Percentiles rank a stretch among this genome's conserved stretches.
Evolutionary conservation across 2,113 vertebrate species (phyloP).

Genomic region (Mirza zaza): DNA sequence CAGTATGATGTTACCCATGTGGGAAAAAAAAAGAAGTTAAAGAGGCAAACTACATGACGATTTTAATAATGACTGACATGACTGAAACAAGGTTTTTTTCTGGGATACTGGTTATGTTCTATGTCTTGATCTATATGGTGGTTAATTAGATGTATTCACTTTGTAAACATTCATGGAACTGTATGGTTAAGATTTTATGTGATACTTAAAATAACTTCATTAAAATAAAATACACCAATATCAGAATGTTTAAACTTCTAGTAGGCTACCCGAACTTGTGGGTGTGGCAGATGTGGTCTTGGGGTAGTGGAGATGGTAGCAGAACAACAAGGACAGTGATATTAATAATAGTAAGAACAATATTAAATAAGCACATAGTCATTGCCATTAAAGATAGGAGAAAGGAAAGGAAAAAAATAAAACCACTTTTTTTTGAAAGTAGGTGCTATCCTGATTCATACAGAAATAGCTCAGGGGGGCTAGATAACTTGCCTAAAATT

Average conservation of each 20-base stretch:
- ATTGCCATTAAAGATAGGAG: neutral
- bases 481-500: neutral
- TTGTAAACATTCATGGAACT: neutral
- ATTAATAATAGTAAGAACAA: neutral
- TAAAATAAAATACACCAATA: neutral
- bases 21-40: neutral
- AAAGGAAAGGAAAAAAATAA: neutral
- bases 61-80: neutral
- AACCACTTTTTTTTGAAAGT: neutral
- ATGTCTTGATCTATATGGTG: neutral
- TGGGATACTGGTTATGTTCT: neutral
- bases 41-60: neutral
- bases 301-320: rapidly evolving
- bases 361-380: too few relatives aligned
- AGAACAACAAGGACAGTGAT: neutral
- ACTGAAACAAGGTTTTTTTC: neutral
- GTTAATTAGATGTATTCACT: neutral
- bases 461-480: neutral
- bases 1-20: neutral
- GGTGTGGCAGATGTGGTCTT: neutral
- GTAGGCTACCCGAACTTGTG: neutral
- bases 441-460: neutral
- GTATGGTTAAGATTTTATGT: neutral
- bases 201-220: neutral
- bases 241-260: neutral